Base-by-base conservation (phyloP, 1,140 invertebrate species). In the Leptinotarsa texana region DNA sequence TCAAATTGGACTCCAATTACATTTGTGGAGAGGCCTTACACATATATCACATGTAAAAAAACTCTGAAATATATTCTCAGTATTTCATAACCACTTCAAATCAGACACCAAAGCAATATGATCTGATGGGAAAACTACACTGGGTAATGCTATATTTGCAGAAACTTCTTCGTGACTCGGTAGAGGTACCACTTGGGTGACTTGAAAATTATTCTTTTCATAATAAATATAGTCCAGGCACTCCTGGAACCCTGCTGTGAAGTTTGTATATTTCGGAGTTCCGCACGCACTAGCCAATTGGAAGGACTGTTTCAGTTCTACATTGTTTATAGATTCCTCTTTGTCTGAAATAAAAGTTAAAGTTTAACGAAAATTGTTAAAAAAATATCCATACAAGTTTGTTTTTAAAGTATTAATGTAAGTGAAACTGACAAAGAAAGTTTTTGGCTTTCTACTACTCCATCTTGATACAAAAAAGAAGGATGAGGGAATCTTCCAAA, bases 151-250 rank as follows among this genome's bases (percentile, higher is more conserved):
- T 65, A 84, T 87, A 81, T 96, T 83, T 65, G 88, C 83, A 65
- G 83, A 89, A n/a, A 98, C 84, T 82, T 96, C 93, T 80, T 95
- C 93, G 65, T 91, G 86, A 57, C 88, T 90, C 0, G 96, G 95
- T 75, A 96, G 86, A 3, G 96, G 95, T 71, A 98, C 87, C 1
- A 94, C 89, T 86, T 93, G 90, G 24, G 86, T 83, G 0, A 97
- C 90, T 75, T 88, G 80, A 3, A 97, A 85, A 63, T 87, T 84
- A 63, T 90, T 85, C 51, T 85, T 89, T 80, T 95, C 90, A 84
- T 94, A 96, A 86, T 91, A 97, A 82, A 99, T 97, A 79, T 98
- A 98, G 87, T 99, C 97, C 6, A 99, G 85, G 83, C 95, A 97
- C 69, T 92, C 96, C 13, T 91, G 88, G 87, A 98, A 98, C 1